phyloP scores from a whole-genome alignment of 2,888 invertebrate species.

The Lycophotia porphyrea region DNA sequence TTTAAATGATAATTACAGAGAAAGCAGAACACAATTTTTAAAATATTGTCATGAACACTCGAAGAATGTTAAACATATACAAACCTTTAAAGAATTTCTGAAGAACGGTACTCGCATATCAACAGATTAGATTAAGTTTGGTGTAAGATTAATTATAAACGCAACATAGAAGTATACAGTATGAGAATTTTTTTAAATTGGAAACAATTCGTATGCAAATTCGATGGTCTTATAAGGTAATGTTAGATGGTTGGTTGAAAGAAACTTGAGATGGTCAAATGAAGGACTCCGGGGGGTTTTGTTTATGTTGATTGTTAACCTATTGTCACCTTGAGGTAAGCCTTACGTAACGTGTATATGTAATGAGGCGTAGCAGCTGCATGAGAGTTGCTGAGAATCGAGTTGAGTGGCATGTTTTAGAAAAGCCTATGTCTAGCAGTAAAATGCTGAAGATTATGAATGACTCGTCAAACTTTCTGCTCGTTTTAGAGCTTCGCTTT shows the following conservation, averaged over 20 bases:
- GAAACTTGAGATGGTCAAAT: constrained; percentile 42
- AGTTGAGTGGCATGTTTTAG: background rate
- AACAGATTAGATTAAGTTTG: constrained; percentile 49
- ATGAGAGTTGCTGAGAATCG: background rate
- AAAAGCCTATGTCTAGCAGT: background rate
- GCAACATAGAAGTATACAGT: constrained; percentile 19
- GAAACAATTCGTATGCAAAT: constrained; percentile 62
- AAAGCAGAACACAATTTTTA: constrained; percentile 60
- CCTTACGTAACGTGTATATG: constrained; percentile 22
- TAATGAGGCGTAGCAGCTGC: background rate
- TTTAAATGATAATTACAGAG: constrained; percentile 63
- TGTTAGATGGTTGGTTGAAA: constrained; percentile 22
- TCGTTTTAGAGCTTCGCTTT: background rate
- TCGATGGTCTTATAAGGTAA: constrained; percentile 24
- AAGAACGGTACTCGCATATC: constrained; percentile 26
- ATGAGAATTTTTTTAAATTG: constrained; percentile 47
- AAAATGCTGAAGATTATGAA: background rate
- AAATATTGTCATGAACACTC: constrained; percentile 35
- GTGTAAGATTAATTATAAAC: constrained; percentile 59
- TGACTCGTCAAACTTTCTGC: background rate
- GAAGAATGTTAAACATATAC: constrained; percentile 49
- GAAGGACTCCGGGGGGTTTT: constrained; percentile 44
- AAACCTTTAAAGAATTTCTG: constrained; percentile 18
- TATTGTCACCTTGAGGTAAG: constrained; percentile 43
- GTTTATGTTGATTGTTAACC: constrained; percentile 48